Evolutionary conservation across 2,113 vertebrate genomes (phyloP), one percentile per base, ranked within the genome.

Genomic region (Rousettus leschenaultii): DNA sequence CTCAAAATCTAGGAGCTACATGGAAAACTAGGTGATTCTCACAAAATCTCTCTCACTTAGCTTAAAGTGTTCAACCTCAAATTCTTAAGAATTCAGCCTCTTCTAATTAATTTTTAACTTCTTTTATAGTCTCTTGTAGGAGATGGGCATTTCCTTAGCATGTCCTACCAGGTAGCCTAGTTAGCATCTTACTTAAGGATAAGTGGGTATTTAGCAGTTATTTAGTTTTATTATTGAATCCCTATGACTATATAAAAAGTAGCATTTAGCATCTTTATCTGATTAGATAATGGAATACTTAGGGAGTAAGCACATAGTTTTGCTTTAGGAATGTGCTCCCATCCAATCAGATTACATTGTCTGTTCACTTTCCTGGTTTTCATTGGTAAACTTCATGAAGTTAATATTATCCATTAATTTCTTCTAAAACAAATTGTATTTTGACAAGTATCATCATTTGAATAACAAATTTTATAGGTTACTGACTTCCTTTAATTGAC

Each of bases 341-440:
- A 13, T 90, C 82, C 38, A 75, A 0, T 88, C 43, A 53, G 33
- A 38, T 77, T 48, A 57, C 28, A 48, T 38, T 66, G 28, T 51
- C 43, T 75, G 0, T 30, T 73, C 15, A 55, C 15, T 26, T 89
- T 57, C 26, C 57, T 59, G 24, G 33, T 33, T 87, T 96, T 93
- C 43, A 33, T 13, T 43, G 65, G 14, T 84, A 77, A 95, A 65
- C 40, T 45, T 89, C 30, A 45, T 33, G 19, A 68, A 11, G 28
- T 86, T 82, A 19, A 22, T 94, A 24, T 75, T 91, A 93, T 33
- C 79, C 33, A 45, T 70, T 53, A n/a, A 59, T 80, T 91, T 70
- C 57, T 82, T 93, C 91, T 40, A 94, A 94, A 85, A n/a, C 35
- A 68, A 89, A 51, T 57, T 86, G 16, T 71, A 35, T 66, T 89